Conservation (phyloP, 2,797 vertebrate genomes). For the Peromyscus eremicus region DNA sequence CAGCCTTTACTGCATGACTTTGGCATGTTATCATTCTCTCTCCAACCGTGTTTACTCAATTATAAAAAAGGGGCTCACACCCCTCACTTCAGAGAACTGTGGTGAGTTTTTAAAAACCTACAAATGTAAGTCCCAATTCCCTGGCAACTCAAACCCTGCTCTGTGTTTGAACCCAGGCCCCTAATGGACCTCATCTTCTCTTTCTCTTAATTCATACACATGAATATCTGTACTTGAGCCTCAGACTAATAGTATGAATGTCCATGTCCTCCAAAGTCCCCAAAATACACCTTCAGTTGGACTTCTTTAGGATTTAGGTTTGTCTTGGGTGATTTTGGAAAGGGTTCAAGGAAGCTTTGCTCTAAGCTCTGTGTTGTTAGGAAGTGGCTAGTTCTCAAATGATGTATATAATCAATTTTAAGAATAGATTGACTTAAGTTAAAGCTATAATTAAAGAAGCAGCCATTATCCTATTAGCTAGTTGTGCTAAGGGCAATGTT, state of each 20-base stretch:
- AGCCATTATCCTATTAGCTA: background rate
- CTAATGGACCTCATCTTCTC: background rate
- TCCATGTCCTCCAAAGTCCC: background rate
- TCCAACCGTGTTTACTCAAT: background rate
- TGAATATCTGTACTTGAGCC: background rate
- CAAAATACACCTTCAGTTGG: background rate
- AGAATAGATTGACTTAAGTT: background rate
- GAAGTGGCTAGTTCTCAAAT: background rate
- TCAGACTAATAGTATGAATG: background rate
- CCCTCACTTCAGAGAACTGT: background rate
- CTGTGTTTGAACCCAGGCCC: background rate
- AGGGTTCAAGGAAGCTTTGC: background rate
- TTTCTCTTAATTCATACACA: background rate
- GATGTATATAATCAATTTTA: background rate
- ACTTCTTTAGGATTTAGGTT: background rate
- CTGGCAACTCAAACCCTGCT: background rate
- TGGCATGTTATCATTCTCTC: slow-evolving; percentile 22
- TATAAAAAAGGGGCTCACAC: background rate
- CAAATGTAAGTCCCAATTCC: background rate
- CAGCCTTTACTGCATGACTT: background rate
- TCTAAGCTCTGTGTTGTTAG: background rate
- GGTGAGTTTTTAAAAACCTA: slow-evolving; percentile 6
- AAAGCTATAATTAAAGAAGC: background rate
- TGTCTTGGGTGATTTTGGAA: background rate
- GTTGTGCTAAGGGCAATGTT: background rate